phyloP scores from a whole-genome alignment of 2,888 invertebrate species.

The Marronus borbonicus region DNA sequence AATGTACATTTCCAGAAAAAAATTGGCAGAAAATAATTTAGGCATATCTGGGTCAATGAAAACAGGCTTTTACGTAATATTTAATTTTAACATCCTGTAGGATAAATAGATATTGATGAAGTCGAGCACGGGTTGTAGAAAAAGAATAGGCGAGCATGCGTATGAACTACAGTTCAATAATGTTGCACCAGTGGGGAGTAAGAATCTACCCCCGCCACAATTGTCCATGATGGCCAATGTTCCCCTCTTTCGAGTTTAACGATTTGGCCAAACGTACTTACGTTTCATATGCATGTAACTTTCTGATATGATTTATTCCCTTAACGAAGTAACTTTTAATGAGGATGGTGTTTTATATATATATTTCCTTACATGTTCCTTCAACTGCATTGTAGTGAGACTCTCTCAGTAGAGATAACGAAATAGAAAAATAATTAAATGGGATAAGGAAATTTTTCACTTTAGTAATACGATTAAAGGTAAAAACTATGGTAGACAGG shows the following conservation, averaged over 20 bases:
- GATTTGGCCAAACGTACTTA: constrained; percentile 27
- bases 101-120: constrained; percentile 2
- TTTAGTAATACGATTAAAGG: too few species aligned
- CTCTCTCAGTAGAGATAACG: too few species aligned
- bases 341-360: too few species aligned
- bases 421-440: too few species aligned
- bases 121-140: constrained; percentile 25
- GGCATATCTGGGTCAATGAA: too few species aligned
- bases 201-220: constrained; percentile 41
- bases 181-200: constrained; percentile 42
- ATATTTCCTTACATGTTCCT: too few species aligned
- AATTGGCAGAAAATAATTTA: too few species aligned
- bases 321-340: not conserved
- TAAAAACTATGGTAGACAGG: too few species aligned
- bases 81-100: constrained; percentile 27
- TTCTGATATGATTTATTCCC: constrained; percentile 8
- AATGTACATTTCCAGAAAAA: too few species aligned
- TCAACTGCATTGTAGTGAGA: too few species aligned
- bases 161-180: constrained; percentile 41
- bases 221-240: constrained; percentile 34
- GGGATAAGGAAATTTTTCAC: too few species aligned
- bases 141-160: constrained; percentile 43
- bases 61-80: too few species aligned
- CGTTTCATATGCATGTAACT: not conserved
- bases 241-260: constrained; percentile 38